Evolutionary conservation across 2,888 invertebrate genomes (phyloP).

Genomic region (Drosophila infuscata): DNA sequence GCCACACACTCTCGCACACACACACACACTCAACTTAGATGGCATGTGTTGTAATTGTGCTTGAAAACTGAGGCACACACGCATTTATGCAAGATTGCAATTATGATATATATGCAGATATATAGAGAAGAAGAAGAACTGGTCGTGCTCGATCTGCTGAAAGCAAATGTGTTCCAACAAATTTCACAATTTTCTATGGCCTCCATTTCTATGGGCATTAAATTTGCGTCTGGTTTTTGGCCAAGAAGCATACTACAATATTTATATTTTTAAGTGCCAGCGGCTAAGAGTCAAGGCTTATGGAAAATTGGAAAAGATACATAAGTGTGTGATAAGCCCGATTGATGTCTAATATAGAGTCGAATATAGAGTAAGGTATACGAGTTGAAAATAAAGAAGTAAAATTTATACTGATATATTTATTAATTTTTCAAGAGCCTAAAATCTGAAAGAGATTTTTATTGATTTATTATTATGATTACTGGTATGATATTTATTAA

Average conservation of each 20-base stretch:
- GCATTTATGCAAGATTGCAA: conserved; percentile 77
- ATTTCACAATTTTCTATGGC: conserved; percentile 12
- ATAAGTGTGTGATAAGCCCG: not conserved
- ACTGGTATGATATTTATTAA: not conserved
- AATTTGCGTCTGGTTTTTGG: conserved; percentile 18
- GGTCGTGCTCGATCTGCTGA: conserved; percentile 52
- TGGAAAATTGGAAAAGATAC: conserved; percentile 1
- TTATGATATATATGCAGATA: conserved; percentile 73
- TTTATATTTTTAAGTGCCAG: conserved; percentile 40
- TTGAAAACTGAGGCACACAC: conserved; percentile 60
- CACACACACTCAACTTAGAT: conserved; percentile 11
- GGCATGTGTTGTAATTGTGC: conserved; percentile 58
- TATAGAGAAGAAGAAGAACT: conserved; percentile 57
- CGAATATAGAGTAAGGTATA: not conserved
- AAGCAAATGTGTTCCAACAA: conserved; percentile 24
- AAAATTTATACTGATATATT: not conserved
- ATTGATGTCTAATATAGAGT: not conserved
- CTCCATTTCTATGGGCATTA: conserved; percentile 14
- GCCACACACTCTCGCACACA: conserved; percentile 9
- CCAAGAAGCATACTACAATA: conserved; percentile 24
- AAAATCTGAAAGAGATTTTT: not conserved
- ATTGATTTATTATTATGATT: not conserved
- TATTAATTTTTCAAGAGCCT: not conserved
- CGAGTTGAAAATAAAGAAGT: not conserved
- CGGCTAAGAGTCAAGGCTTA: conserved; percentile 41